Percentiles rank a stretch among this genome's conserved stretches.
These are phyloP conservation scores for Fulmarus glacialis DNA, from an alignment of 2,113 vertebrate genomes.

Conservation along the genomic window DNA sequence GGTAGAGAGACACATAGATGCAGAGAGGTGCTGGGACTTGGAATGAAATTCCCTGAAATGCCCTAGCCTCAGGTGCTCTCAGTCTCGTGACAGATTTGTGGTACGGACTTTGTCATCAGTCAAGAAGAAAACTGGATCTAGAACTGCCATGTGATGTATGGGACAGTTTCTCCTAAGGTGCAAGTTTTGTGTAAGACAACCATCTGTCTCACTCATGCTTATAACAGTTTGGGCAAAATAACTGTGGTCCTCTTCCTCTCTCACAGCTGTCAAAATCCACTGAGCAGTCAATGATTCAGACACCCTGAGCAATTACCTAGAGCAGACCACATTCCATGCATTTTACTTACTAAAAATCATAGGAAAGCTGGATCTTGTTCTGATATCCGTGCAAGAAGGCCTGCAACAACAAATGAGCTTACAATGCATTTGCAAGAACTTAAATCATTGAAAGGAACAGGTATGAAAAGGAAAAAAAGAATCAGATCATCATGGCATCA, in stretches of 20 bases:
- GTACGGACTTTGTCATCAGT: background rate
- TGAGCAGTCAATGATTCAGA: slow-evolving; percentile 1
- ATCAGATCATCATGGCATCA: background rate
- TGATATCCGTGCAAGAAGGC: background rate
- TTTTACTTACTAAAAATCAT: background rate
- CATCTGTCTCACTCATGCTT: background rate
- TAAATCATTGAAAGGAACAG: background rate
- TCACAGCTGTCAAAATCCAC: background rate
- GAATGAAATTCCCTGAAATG: background rate
- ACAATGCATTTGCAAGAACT: background rate
- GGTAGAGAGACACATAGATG: background rate
- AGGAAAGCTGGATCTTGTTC: background rate
- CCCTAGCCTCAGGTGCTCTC: background rate
- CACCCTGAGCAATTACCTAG: background rate
- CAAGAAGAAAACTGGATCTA: slow-evolving; percentile 22
- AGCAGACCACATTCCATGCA: background rate
- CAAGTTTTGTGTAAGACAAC: slow-evolving; percentile 23
- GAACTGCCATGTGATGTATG: background rate
- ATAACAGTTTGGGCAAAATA: background rate
- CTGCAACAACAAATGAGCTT: background rate
- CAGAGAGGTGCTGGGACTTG: background rate
- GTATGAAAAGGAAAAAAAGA: background rate
- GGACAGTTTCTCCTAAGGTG: slow-evolving; percentile 1
- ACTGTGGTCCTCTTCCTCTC: background rate
- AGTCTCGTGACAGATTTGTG: background rate